Conservation (phyloP, 2,888 invertebrate genomes). For the Drosophila anceps region DNA sequence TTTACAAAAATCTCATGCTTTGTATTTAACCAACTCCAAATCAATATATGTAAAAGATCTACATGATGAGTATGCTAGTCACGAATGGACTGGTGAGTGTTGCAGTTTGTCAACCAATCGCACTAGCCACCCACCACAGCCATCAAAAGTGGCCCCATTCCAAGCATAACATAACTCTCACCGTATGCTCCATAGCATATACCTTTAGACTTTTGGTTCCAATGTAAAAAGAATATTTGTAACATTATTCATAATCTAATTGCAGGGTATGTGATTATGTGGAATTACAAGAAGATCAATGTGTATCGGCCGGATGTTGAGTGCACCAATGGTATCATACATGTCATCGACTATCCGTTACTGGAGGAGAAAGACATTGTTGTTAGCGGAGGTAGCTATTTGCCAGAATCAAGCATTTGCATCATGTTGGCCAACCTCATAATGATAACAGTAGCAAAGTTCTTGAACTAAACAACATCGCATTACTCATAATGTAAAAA, state of each 20-base stretch:
- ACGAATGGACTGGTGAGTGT: slow-evolving; percentile 85
- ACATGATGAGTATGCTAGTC: slow-evolving; percentile 84
- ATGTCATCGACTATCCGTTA: slow-evolving; percentile 96
- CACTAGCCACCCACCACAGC: slow-evolving; percentile 58
- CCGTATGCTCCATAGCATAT: slow-evolving; percentile 20
- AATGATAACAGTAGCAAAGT: slow-evolving; percentile 85
- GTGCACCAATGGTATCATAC: slow-evolving; percentile 98
- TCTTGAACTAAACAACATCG: slow-evolving; percentile 79
- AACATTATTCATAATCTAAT: slow-evolving; percentile 17
- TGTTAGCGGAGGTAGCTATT: slow-evolving; percentile 86
- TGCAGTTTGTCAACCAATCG: slow-evolving; percentile 68
- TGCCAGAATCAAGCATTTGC: slow-evolving; percentile 83
- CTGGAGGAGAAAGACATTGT: slow-evolving; percentile 93
- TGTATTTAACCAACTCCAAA: slow-evolving; percentile 50
- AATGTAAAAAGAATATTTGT: background rate
- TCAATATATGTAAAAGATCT: slow-evolving; percentile 78
- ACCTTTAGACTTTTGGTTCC: background rate
- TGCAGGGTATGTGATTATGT: slow-evolving; percentile 93
- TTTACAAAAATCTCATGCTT: slow-evolving; percentile 58
- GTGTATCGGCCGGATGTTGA: slow-evolving; percentile 96
- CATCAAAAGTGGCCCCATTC: slow-evolving; percentile 33
- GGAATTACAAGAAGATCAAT: slow-evolving; percentile 93
- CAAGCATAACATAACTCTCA: slow-evolving; percentile 45
- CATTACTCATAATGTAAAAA: slow-evolving; percentile 66
- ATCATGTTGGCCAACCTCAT: slow-evolving; percentile 85